phyloP scores from a whole-genome alignment of 2,113 vertebrate species.

The Oryzias woworae region DNA sequence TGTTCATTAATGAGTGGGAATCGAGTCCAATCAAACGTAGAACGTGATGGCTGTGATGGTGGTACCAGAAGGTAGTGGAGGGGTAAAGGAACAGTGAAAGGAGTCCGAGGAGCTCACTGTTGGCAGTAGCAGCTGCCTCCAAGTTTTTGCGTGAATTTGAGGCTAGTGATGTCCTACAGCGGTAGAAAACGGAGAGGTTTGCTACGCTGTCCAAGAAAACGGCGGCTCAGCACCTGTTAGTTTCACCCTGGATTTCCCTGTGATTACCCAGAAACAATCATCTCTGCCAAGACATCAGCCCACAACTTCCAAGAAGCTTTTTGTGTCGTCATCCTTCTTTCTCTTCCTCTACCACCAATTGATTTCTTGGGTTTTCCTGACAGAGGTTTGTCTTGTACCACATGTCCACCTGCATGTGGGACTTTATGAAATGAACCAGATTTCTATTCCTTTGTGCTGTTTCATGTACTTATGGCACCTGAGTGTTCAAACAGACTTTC shows the following conservation, averaged over 20 bases:
- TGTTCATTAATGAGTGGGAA: slow-evolving; percentile 45
- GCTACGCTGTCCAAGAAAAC: background rate
- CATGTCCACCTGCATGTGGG: too few species aligned
- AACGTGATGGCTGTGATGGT: slow-evolving; percentile 39
- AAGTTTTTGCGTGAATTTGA: slow-evolving; percentile 23
- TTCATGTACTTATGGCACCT: too few species aligned
- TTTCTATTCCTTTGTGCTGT: too few species aligned
- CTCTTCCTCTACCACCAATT: too few species aligned
- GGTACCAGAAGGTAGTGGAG: slow-evolving; percentile 40
- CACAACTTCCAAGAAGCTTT: too few species aligned
- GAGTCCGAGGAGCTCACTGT: slow-evolving; percentile 22
- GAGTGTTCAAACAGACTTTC: too few species aligned
- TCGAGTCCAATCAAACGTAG: slow-evolving; percentile 50
- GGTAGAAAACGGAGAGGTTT: slow-evolving; percentile 14
- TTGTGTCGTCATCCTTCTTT: too few species aligned
- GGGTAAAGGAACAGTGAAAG: slow-evolving; percentile 2
- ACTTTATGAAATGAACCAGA: too few species aligned
- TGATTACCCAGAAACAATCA: slow-evolving; percentile 59
- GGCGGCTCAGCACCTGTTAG: slow-evolving; percentile 5
- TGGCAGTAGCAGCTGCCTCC: slow-evolving; percentile 41
- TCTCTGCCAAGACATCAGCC: slow-evolving; percentile 52
- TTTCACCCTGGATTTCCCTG: slow-evolving; percentile 51
- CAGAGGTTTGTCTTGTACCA: too few species aligned
- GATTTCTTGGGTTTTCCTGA: too few species aligned
- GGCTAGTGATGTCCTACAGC: slow-evolving; percentile 18